Percentiles rank a stretch among this genome's conserved stretches.
Conservation (phyloP, 2,113 vertebrate species). For the Hassar affinis region DNA sequence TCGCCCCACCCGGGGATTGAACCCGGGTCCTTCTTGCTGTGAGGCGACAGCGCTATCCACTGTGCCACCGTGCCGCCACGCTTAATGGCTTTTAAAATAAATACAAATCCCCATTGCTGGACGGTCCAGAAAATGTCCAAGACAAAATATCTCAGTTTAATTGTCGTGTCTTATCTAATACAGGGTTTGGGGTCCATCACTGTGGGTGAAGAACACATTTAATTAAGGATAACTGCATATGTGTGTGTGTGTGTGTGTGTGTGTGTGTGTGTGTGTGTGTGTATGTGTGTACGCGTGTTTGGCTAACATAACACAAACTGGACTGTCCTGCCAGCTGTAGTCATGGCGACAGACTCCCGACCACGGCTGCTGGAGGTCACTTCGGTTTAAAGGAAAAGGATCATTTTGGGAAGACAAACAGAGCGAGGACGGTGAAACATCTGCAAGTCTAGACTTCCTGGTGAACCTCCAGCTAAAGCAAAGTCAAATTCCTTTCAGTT, state of each 20-base stretch:
- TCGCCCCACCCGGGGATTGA: too few relatives aligned
- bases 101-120: not conserved
- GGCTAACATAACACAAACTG: not conserved
- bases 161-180: not conserved
- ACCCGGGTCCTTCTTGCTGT: too few relatives aligned
- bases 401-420: not conserved
- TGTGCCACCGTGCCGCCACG: too few relatives aligned
- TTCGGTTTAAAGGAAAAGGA: slow-evolving; percentile 1
- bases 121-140: not conserved
- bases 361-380: slow-evolving; percentile 17
- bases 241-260: slow-evolving; percentile 26
- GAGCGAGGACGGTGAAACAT: not conserved
- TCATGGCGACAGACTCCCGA: slow-evolving; percentile 36
- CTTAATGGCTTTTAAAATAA: too few relatives aligned
- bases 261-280: slow-evolving; percentile 26
- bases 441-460: slow-evolving; percentile 10
- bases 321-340: slow-evolving; percentile 34
- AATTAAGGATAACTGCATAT: not conserved
- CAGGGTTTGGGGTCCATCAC: not conserved
- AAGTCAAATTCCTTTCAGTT: slow-evolving; percentile 19
- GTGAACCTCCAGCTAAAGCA: not conserved
- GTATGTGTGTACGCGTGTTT: slow-evolving; percentile 16
- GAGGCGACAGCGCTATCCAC: too few relatives aligned
- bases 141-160: not conserved
- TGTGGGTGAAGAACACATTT: not conserved